A percentile compares a stretch with the other conserved stretches of the same genome.
Conservation (phyloP, 2,113 vertebrate species). For the Plotosus lineatus region DNA sequence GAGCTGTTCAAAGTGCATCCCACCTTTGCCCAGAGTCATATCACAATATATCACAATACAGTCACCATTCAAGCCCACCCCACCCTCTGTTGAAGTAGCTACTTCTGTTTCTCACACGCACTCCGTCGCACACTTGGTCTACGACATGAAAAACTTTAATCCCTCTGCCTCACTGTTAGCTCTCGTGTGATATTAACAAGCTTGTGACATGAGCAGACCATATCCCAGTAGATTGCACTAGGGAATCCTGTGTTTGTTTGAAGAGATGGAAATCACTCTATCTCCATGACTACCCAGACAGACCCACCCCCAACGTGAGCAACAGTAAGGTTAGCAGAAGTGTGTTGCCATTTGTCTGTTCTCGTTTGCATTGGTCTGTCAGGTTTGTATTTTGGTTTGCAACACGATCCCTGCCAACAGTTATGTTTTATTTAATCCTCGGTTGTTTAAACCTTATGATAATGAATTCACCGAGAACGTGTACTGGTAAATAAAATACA, state of each 20-base stretch:
- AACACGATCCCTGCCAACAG: background rate
- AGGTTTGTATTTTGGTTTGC: background rate
- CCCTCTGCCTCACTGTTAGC: background rate
- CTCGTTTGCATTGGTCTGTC: background rate
- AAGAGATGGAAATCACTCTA: slow-evolving; percentile 22
- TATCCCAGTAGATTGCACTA: slow-evolving; percentile 10
- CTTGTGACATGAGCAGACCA: slow-evolving; percentile 7
- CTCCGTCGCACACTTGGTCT: background rate
- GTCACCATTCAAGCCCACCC: background rate
- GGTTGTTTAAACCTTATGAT: background rate
- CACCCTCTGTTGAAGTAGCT: background rate
- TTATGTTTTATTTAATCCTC: background rate
- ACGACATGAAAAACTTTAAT: background rate
- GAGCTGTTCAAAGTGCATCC: no score
- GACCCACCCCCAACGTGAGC: slow-evolving; percentile 34
- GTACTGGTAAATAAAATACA: background rate
- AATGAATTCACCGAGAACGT: background rate
- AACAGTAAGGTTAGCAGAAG: slow-evolving; percentile 57
- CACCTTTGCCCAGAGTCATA: no score
- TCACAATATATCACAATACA: no score
- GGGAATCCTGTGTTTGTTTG: slow-evolving; percentile 22
- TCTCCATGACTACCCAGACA: slow-evolving; percentile 21
- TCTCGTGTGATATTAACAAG: slow-evolving; percentile 15
- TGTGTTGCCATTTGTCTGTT: background rate
- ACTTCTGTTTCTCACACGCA: background rate